These are phyloP conservation scores for Aurelia sp. DNA, from an alignment of 30 jellyfish, hydroid and myxozoan genomes.

Conservation along the genomic window DNA sequence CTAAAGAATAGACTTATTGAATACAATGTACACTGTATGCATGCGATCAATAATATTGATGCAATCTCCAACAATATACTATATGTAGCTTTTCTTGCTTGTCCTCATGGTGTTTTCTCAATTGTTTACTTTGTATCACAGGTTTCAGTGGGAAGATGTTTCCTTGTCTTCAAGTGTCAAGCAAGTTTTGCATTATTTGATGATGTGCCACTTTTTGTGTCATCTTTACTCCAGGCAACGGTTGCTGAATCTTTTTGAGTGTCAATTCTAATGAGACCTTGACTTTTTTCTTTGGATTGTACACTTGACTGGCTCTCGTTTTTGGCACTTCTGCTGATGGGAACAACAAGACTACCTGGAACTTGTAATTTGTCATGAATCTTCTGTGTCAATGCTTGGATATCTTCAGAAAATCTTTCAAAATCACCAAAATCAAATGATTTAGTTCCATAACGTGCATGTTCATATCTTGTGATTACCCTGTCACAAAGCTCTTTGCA, in stretches of 20 bases:
- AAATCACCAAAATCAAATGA: constrained; percentile 77
- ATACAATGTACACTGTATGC: no score
- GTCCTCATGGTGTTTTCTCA: no score
- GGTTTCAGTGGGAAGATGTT: no score
- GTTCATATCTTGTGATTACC: constrained; percentile 81
- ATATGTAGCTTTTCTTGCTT: no score
- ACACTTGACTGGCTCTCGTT: constrained; percentile 37
- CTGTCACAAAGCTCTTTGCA: constrained; percentile 83
- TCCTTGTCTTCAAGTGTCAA: no score
- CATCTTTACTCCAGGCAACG: constrained; percentile 16
- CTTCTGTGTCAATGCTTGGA: constrained; percentile 66
- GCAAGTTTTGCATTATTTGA: neutral
- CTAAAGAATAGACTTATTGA: no score
- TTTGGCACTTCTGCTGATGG: constrained; percentile 16
- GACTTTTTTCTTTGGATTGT: constrained; percentile 52
- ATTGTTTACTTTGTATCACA: no score
- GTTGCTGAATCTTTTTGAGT: neutral
- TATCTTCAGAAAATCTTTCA: constrained; percentile 78
- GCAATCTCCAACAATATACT: no score
- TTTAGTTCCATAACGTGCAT: constrained; percentile 89
- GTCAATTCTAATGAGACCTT: constrained; percentile 19
- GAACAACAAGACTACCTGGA: constrained; percentile 93
- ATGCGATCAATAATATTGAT: no score
- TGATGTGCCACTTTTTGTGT: neutral
- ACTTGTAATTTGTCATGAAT: constrained; percentile 86